Evolutionary conservation across 2,888 invertebrate genomes (phyloP).

Genomic region (Dicycla oo): DNA sequence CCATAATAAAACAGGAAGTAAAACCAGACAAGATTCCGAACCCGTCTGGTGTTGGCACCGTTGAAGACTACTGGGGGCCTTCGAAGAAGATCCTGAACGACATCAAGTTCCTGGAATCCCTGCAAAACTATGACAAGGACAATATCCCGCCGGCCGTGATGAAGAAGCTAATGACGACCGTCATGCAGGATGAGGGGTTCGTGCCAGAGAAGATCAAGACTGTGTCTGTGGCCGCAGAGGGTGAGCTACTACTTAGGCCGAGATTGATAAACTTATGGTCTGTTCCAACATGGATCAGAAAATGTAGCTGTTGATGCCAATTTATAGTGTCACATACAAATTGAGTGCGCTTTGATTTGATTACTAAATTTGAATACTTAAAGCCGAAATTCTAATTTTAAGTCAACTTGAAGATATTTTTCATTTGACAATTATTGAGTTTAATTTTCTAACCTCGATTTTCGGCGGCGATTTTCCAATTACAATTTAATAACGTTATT

Average conservation of each 20-base stretch:
- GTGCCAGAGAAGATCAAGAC: constrained; percentile 97
- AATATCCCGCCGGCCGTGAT: constrained; percentile 96
- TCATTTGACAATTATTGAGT: too few relatives aligned
- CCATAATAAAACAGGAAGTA: constrained; percentile 90
- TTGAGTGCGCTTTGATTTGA: background rate
- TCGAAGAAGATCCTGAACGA: constrained; percentile 97
- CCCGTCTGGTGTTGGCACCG: constrained; percentile 95
- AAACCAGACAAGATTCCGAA: constrained; percentile 97
- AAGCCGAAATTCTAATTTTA: background rate
- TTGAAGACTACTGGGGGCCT: constrained; percentile 98
- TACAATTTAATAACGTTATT: background rate
- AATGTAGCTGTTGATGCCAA: background rate
- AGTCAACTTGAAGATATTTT: too few relatives aligned
- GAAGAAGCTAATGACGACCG: constrained; percentile 95
- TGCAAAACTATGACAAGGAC: constrained; percentile 97
- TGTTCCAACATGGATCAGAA: background rate
- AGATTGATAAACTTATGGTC: background rate
- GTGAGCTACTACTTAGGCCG: constrained; percentile 73
- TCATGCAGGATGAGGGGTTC: constrained; percentile 96
- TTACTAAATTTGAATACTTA: background rate
- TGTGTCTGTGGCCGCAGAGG: constrained; percentile 97
- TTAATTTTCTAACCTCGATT: too few relatives aligned
- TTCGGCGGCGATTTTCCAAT: too few relatives aligned
- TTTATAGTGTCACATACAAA: background rate
- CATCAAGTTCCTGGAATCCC: constrained; percentile 96